These are phyloP conservation scores for Ditylenchus dipsaci DNA, from an alignment of 1,140 invertebrate species.

Conservation along the genomic window DNA sequence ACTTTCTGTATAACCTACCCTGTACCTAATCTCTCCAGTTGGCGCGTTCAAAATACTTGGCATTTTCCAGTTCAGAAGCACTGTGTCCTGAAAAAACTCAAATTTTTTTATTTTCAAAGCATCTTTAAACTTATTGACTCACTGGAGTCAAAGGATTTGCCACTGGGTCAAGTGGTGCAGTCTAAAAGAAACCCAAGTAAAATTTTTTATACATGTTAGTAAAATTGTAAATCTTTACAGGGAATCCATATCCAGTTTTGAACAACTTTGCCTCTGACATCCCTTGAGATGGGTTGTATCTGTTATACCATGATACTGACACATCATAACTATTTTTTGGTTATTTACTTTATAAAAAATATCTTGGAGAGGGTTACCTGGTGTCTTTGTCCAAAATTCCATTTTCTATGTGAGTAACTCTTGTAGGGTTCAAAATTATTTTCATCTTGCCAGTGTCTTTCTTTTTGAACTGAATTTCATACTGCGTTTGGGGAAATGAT, in stretches of 20 bases:
- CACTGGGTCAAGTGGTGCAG: slow-evolving; percentile 46
- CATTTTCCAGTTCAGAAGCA: slow-evolving; percentile 51
- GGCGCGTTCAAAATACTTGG: slow-evolving; percentile 53
- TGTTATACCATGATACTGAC: slow-evolving; percentile 52
- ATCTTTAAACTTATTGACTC: neutral
- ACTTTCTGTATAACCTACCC: slow-evolving; percentile 29
- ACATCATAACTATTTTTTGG: slow-evolving; percentile 46
- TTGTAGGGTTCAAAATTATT: slow-evolving; percentile 38
- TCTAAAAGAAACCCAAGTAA: slow-evolving; percentile 38
- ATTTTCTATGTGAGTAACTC: slow-evolving; percentile 54
- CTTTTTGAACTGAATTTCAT: slow-evolving; percentile 51
- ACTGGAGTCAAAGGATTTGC: slow-evolving; percentile 44
- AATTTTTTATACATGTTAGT: no score
- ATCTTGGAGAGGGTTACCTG: slow-evolving; percentile 30
- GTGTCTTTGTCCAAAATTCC: slow-evolving; percentile 57
- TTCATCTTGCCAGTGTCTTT: slow-evolving; percentile 52
- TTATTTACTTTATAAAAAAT: neutral
- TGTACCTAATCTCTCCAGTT: slow-evolving; percentile 51
- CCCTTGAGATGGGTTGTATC: slow-evolving; percentile 45
- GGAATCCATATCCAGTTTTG: slow-evolving; percentile 45
- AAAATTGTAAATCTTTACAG: neutral
- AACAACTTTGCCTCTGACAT: slow-evolving; percentile 39
- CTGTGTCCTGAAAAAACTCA: slow-evolving; percentile 34
- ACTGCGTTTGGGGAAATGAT: slow-evolving; percentile 56
- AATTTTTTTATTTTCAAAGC: neutral